A percentile compares a stretch with the other conserved stretches of the same genome.
These are phyloP conservation scores for Euschistus heros DNA, from an alignment of 1,140 invertebrate species.

Conservation along the genomic window DNA sequence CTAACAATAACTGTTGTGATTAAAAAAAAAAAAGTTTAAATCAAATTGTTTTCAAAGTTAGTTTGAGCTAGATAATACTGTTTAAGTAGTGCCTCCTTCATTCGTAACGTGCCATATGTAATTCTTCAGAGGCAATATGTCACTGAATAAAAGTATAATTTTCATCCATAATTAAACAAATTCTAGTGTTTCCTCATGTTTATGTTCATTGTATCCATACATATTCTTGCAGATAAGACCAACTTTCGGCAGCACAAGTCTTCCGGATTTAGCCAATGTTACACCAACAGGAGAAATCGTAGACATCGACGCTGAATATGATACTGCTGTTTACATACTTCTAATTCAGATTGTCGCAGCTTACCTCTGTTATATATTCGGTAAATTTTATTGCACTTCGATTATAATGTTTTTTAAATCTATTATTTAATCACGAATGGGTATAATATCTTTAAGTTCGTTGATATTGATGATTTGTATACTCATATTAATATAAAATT, in stretches of 20 bases:
- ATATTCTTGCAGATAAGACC: conserved; percentile 43
- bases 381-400: conserved; percentile 32
- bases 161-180: background rate
- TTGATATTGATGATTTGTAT: background rate
- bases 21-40: no score
- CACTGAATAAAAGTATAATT: background rate
- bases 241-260: conserved; percentile 35
- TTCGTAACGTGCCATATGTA: background rate
- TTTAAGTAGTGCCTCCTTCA: background rate
- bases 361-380: conserved; percentile 83
- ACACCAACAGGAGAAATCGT: conserved; percentile 58
- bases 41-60: no score
- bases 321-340: conserved; percentile 65
- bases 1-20: no score
- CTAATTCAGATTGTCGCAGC: conserved; percentile 71
- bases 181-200: no score
- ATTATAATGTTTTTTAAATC: background rate
- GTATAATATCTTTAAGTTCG: background rate
- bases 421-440: background rate
- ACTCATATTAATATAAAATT: conserved; percentile 11
- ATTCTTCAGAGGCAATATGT: background rate
- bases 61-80: no score
- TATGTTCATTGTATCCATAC: background rate
- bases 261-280: conserved; percentile 64
- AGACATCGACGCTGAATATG: conserved; percentile 53